Conservation (phyloP, 2,113 vertebrate genomes). For the Elachura formosa region DNA sequence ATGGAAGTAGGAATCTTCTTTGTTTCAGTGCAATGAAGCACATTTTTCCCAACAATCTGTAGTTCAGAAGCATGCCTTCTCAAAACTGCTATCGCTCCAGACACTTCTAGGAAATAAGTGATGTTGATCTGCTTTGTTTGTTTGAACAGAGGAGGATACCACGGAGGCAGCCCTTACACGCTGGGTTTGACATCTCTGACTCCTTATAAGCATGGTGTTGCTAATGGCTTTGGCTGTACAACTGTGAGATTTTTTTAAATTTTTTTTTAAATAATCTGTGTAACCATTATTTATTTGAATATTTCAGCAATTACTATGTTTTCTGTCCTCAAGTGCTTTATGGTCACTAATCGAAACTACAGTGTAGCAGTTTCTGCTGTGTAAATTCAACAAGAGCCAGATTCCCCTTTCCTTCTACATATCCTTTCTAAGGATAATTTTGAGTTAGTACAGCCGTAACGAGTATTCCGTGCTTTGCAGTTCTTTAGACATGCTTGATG, state of each 20-base stretch:
- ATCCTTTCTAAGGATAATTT: background rate
- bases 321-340: background rate
- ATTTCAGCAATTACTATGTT: background rate
- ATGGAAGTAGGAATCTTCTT: background rate
- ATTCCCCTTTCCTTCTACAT: background rate
- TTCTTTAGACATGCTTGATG: background rate
- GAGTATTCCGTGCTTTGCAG: background rate
- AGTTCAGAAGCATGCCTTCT: background rate
- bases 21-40: background rate
- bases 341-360: background rate
- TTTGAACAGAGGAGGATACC: conserved; percentile 85
- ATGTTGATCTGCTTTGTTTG: background rate
- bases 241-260: conserved; percentile 47
- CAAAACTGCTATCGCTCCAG: background rate
- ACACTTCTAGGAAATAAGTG: background rate
- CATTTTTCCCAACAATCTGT: background rate
- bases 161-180: conserved; percentile 79
- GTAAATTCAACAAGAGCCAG: background rate
- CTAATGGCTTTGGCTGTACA: conserved; percentile 77
- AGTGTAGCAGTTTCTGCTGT: background rate
- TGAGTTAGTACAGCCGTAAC: background rate
- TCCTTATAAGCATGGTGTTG: conserved; percentile 76
- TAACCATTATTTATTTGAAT: background rate
- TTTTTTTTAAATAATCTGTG: background rate
- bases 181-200: conserved; percentile 81